phyloP scores from a whole-genome alignment of 2,888 invertebrate species.

The Caenorhabditis drosophilae region DNA sequence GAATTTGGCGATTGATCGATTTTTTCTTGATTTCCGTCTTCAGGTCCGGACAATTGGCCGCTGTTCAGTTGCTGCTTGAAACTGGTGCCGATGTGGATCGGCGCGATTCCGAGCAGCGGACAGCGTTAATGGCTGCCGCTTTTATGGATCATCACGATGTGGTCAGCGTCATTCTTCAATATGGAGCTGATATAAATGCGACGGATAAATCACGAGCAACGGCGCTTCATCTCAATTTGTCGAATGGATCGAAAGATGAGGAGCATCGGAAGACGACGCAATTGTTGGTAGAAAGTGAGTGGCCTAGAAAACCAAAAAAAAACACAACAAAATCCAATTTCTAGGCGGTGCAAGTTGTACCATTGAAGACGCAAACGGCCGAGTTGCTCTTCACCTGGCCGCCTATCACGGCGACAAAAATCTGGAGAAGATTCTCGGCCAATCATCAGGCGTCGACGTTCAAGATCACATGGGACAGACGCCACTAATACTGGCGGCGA shows the following conservation, averaged over 20 bases:
- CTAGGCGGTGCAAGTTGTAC: conserved; percentile 13
- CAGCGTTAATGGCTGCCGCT: conserved; percentile 55
- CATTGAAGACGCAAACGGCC: conserved; percentile 44
- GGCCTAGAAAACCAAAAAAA: neutral
- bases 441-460: conserved; percentile 17
- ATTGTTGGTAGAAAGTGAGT: conserved; percentile 30
- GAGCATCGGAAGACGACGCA: conserved; percentile 40
- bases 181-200: conserved; percentile 43
- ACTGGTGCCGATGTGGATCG: conserved; percentile 47
- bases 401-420: conserved; percentile 75
- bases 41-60: conserved; percentile 47
- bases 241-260: conserved; percentile 47
- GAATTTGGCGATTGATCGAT: no score
- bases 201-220: conserved; percentile 52
- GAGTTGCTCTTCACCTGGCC: conserved; percentile 58
- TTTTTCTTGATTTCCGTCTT: no score
- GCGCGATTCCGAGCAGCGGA: conserved; percentile 46
- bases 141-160: conserved; percentile 53
- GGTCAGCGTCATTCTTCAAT: conserved; percentile 42
- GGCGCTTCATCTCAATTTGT: conserved; percentile 50
- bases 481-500: conserved; percentile 53
- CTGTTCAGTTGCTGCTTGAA: conserved; percentile 44
- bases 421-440: conserved; percentile 36
- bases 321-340: neutral
- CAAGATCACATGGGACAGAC: conserved; percentile 43